Evolutionary conservation across 2,797 vertebrate species (phyloP).

Genomic region (Pipistrellus kuhlii): DNA sequence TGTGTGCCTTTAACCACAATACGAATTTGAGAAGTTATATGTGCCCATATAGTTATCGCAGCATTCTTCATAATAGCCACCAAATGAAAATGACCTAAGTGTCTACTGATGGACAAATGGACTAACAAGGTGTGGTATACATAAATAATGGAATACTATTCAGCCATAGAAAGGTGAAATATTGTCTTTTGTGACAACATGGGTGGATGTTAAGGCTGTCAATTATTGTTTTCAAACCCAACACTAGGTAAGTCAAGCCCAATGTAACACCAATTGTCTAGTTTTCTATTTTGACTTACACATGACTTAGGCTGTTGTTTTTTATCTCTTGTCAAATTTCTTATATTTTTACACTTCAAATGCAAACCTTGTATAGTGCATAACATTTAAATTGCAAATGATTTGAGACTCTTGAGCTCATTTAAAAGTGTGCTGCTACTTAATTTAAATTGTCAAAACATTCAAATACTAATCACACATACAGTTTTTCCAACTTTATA

Average conservation of each 20-base stretch:
- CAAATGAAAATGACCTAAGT: neutral
- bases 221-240: neutral
- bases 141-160: neutral
- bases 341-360: neutral
- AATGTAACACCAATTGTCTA: neutral
- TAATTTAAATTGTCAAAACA: conserved; percentile 9
- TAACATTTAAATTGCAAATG: conserved; percentile 7
- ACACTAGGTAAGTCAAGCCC: neutral
- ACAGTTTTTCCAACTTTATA: neutral
- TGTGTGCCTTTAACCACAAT: neutral
- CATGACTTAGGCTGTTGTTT: neutral
- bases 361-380: neutral
- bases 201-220: neutral
- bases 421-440: neutral
- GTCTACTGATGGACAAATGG: too few relatives aligned
- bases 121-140: neutral
- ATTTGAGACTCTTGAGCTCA: neutral
- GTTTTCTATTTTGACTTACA: neutral
- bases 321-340: neutral
- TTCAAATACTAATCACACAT: neutral
- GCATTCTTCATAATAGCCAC: neutral
- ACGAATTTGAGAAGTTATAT: neutral
- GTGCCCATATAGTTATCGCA: neutral
- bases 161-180: neutral
- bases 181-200: neutral